Base-by-base conservation (phyloP, 2,113 vertebrate species). In the Notiomystis cincta region DNA sequence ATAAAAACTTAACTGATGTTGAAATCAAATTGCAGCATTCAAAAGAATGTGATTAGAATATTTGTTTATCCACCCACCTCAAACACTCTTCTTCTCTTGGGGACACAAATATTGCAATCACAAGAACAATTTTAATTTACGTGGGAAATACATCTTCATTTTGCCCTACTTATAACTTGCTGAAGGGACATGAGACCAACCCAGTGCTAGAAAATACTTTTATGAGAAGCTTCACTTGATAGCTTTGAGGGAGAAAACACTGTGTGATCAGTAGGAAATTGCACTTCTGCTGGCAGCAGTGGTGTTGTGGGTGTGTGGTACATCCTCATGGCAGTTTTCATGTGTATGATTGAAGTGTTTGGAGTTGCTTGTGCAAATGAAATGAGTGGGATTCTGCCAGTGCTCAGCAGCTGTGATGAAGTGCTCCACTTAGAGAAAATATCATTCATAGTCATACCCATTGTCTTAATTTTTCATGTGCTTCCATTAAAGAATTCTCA, bases 31-130 rank as follows among this genome's bases (percentile, higher is more conserved):
- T 95, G 95, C 66, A 80, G 67, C 82, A 88, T 95, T 90, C 58
- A 70, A 73, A 94, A 88, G 79, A 91, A 91, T 88, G 64, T 62
- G 75, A 94, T 95, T 95, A 96, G 92, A 88, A 60, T 91, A 88
- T 77, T 96, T 97, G 79, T 93, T 96, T 77, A 95, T 88, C 90
- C 79, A 62, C 79, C 95, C 82, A 96, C 88, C 93, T 96, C 93
- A 70, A 91, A 76, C 47, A 30, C 48, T 76, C 42, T 35, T 54
- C 61, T 81, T 64, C 95, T 96, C 92, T 70, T 70, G 87, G 85
- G 95, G 79, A 97, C 95, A 93, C 42, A 96, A 96, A 73, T 93
- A 97, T 77, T 86, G 40, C 90, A 94, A 47, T 80, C 67, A n/a
- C 37, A 95, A 86, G 71, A 93, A 94, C 51, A 82, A 93, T 92